Conservation (phyloP, 1,140 invertebrate genomes). For the Dinothrombium tinctorium region DNA sequence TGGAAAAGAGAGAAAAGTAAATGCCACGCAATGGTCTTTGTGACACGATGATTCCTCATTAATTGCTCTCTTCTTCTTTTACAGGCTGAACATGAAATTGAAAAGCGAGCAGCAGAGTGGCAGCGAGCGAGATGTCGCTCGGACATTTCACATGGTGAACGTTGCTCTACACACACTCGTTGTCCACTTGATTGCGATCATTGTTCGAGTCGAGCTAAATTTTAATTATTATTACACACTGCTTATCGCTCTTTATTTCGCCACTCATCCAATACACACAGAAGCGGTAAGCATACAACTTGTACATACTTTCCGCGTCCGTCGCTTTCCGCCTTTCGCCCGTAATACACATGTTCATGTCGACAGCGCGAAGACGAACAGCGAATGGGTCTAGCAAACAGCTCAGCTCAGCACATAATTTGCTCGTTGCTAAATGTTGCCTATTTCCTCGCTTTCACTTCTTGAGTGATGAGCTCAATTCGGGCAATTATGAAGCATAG, state of each 20-base stretch:
- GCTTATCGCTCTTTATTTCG: constrained; percentile 24
- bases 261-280: constrained; percentile 28
- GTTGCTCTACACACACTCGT: constrained; percentile 20
- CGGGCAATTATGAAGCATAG: no score
- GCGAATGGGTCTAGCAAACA: no score
- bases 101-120: constrained; percentile 2
- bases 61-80: constrained; percentile 12
- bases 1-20: no score
- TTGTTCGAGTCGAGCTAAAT: constrained; percentile 4
- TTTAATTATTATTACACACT: constrained; percentile 14
- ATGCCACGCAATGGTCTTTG: no score
- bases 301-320: background rate
- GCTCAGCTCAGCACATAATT: no score
- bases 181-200: constrained; percentile 8
- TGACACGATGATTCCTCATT: no score
- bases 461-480: no score
- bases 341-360: no score
- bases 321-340: no score
- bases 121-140: constrained; percentile 13
- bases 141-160: constrained; percentile 25
- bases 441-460: no score
- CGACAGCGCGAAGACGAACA: no score
- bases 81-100: constrained; percentile 17
- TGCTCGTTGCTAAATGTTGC: no score
- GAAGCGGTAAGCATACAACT: constrained; percentile 25